Base-by-base conservation (phyloP, 2,797 vertebrate species). In the Vireo griseus region DNA sequence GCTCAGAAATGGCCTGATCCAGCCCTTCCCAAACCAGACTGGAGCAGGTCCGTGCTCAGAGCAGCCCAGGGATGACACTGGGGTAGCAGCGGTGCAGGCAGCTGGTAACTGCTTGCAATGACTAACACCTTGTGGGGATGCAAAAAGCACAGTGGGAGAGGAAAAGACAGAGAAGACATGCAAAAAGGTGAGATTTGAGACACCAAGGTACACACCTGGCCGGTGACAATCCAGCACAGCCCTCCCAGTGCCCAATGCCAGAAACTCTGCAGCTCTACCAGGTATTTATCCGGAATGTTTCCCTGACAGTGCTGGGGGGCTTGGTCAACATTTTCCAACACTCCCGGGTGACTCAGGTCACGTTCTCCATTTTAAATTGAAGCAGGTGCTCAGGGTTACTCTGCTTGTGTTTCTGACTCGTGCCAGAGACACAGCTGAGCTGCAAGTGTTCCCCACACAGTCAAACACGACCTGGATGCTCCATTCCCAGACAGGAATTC, bases 31-130 rank as follows among this genome's bases (percentile, higher is more conserved):
- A 66, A 69, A 37, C 12, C 20, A 44, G 57, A 20, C 40, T 16
- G 12, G 29, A 84, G 74, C 39, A 33, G 37, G 9, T 14, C 76
- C 8, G 0, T 0, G 1, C 39, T 3, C 14, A 9, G 22, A 24
- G 28, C 33, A 51, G 37, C 62, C 37, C 26, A 50, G 42, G 25
- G 25, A 21, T 12, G 7, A 39, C 1, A 16, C 31, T 31, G 28
- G 18, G 10, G 7, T 5, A 33, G 61, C 18, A 4, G 26, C 0
- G 0, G 29, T n/a, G 33, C 58, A 48, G 42, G 29, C 42, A 55
- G n/a, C 68, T 57, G 37, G 24, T 20, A 72, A 26, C 21, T 37
- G 13, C 11, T n/a, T 21, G 12, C 26, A 47, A 2, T 11, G 19
- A 25, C 16, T 17, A 39, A 63, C 2, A 2, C 4, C 33, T 52